A percentile compares a stretch with the other conserved stretches of the same genome.
Conservation (phyloP, 2,113 vertebrate genomes). For the Athene cunicularia region DNA sequence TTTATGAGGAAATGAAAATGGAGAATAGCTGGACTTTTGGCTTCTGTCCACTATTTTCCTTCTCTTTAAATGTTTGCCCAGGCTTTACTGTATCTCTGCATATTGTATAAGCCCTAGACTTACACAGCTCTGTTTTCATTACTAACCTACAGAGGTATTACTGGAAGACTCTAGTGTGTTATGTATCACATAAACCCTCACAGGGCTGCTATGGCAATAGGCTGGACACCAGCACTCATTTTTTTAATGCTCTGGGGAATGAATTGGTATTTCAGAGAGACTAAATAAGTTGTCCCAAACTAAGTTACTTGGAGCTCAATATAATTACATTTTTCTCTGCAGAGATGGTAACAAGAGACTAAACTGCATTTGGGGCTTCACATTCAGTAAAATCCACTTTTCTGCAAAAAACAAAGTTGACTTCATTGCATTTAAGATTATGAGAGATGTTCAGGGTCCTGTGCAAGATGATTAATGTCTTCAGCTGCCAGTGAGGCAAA, state of each 20-base stretch:
- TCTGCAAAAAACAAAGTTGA: background rate
- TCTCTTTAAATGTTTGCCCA: background rate
- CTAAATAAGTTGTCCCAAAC: background rate
- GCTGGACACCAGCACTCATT: background rate
- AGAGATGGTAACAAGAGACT: background rate
- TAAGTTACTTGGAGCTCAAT: background rate
- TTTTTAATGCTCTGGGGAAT: background rate
- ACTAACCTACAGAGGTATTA: background rate
- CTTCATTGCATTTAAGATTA: background rate
- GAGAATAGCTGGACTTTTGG: background rate
- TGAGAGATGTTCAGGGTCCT: background rate
- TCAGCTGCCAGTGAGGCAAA: background rate
- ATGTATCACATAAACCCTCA: background rate
- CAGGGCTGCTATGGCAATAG: conserved; percentile 3
- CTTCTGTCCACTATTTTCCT: background rate
- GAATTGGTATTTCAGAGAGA: background rate
- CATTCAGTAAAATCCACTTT: background rate
- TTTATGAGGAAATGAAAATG: background rate
- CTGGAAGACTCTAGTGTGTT: background rate
- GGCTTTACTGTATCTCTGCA: background rate
- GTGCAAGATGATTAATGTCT: background rate
- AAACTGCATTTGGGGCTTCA: background rate
- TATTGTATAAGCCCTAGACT: background rate
- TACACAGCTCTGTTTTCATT: background rate
- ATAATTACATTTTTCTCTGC: background rate